phyloP scores from a whole-genome alignment of 2,797 vertebrate species.

The Harpagifer antarcticus region DNA sequence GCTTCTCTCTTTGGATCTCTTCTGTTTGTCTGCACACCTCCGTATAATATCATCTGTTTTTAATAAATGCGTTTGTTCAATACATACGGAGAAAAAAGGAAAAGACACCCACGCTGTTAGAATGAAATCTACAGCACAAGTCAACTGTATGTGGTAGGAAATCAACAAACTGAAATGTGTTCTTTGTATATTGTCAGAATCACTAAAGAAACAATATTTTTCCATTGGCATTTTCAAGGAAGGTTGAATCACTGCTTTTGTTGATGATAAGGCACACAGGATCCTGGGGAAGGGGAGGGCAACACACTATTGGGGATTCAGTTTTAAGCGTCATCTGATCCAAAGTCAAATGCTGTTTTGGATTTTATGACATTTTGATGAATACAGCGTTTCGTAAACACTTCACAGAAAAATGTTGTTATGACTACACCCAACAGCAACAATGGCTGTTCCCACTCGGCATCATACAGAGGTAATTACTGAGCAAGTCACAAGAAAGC shows the following conservation, averaged over 20 bases:
- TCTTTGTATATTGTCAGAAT: conserved; percentile 3
- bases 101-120: conserved; percentile 2
- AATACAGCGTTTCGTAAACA: conserved; percentile 25
- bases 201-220: neutral
- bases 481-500: conserved; percentile 1
- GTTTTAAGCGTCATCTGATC: neutral
- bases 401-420: conserved; percentile 11
- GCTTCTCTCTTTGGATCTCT: conserved; percentile 20
- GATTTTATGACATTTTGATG: neutral
- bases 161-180: conserved; percentile 5
- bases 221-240: neutral
- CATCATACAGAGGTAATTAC: conserved; percentile 24
- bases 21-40: conserved; percentile 25
- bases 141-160: neutral
- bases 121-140: conserved; percentile 14
- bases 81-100: neutral
- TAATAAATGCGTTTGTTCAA: conserved; percentile 9
- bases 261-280: neutral
- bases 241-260: neutral
- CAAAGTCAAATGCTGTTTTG: neutral
- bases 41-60: conserved; percentile 15
- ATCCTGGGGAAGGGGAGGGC: neutral
- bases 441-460: neutral
- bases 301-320: neutral
- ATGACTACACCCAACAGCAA: conserved; percentile 15